These are phyloP conservation scores for Anguilla megastoma DNA, from an alignment of 2,797 vertebrate genomes.

Conservation along the genomic window DNA sequence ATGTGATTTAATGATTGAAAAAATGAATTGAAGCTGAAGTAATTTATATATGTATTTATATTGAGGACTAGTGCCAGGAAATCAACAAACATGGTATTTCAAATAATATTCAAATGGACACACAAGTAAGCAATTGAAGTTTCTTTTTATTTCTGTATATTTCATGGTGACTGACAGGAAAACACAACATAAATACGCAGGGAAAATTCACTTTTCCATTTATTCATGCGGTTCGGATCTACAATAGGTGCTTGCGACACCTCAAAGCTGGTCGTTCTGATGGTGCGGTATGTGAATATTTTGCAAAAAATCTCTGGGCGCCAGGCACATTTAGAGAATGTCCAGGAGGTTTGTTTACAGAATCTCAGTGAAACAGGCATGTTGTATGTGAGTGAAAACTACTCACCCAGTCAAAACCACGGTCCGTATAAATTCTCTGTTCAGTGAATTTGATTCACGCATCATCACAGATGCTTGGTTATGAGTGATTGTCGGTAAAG, in stretches of 20 bases:
- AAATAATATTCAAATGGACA: background rate
- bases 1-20: background rate
- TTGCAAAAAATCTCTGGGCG: background rate
- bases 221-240: background rate
- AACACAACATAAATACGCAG: conserved; percentile 4
- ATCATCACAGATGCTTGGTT: background rate
- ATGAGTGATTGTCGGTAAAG: conserved; percentile 31
- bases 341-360: background rate
- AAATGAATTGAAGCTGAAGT: background rate
- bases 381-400: background rate
- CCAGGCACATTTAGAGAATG: background rate
- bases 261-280: background rate
- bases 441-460: background rate
- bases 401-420: background rate
- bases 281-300: background rate
- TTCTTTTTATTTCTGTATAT: conserved; percentile 15
- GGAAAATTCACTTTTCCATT: background rate
- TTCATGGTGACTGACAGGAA: conserved; percentile 26
- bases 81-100: background rate
- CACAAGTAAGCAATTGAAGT: background rate
- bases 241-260: background rate
- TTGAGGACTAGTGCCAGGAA: background rate
- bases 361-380: background rate
- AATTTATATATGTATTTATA: background rate
- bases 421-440: background rate